phyloP scores from a whole-genome alignment of 2,888 invertebrate species.

The Baronia brevicornis region DNA sequence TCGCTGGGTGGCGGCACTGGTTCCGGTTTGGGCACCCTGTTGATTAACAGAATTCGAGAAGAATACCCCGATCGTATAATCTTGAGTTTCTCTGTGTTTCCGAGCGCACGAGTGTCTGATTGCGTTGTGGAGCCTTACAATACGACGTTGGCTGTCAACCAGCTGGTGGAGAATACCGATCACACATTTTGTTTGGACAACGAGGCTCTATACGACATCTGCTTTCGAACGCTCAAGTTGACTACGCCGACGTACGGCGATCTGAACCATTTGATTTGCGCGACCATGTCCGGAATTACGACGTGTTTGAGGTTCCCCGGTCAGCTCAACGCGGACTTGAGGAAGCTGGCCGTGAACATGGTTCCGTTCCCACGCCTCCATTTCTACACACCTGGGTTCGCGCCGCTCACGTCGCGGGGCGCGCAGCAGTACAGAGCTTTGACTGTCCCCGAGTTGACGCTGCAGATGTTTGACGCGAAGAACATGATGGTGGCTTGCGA shows the following conservation, averaged over 20 bases:
- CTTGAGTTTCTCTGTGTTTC: constrained; percentile 87
- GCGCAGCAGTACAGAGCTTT: constrained; percentile 91
- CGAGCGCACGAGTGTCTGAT: constrained; percentile 87
- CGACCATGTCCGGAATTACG: constrained; percentile 91
- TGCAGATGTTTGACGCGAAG: constrained; percentile 79
- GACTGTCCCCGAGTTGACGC: constrained; percentile 92
- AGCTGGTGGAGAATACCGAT: constrained; percentile 85
- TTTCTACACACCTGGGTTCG: constrained; percentile 76
- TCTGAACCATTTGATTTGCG: constrained; percentile 87
- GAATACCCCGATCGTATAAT: constrained; percentile 93
- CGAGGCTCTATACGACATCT: constrained; percentile 83
- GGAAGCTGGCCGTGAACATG: constrained; percentile 66
- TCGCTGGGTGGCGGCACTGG: constrained; percentile 77
- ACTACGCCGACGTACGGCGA: constrained; percentile 87
- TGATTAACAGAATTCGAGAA: constrained; percentile 90
- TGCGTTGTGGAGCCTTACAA: constrained; percentile 83
- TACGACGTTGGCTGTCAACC: constrained; percentile 88
- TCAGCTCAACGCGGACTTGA: constrained; percentile 61
- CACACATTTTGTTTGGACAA: constrained; percentile 83
- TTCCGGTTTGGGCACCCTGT: constrained; percentile 75
- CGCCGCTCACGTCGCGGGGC: constrained; percentile 85
- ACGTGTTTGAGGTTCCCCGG: constrained; percentile 83
- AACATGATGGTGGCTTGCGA: constrained; percentile 94
- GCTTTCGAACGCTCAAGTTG: constrained; percentile 84
- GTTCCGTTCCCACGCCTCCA: constrained; percentile 80